Conservation (phyloP, 1,140 invertebrate species). For the Tetramorium alpestre region DNA sequence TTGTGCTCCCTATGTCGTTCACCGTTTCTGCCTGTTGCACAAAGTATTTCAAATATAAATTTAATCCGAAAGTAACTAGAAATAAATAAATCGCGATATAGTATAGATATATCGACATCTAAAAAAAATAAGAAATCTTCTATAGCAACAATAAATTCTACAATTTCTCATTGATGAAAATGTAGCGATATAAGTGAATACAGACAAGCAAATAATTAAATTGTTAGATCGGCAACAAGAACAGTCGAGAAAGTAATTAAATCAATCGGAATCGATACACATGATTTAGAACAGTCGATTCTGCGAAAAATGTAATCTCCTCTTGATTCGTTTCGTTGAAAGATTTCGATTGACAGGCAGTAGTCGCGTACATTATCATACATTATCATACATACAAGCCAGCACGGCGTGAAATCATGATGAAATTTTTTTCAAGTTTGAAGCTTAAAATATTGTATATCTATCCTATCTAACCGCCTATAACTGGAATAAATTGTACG, state of each 20-base stretch:
- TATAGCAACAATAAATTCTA: too few species aligned
- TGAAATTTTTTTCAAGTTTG: not conserved
- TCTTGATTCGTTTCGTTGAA: not conserved
- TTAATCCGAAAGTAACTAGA: not conserved
- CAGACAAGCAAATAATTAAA: too few species aligned
- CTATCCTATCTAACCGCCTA: not conserved
- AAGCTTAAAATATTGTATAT: not conserved
- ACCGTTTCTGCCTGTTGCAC: too few species aligned
- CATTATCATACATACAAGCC: not conserved
- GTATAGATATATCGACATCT: too few species aligned
- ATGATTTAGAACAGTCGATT: not conserved
- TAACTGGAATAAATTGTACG: slow-evolving; percentile 4
- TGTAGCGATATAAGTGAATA: too few species aligned
- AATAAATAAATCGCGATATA: too few species aligned
- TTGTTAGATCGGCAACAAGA: too few species aligned
- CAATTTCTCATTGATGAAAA: too few species aligned
- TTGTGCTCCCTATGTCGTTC: too few species aligned
- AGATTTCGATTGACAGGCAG: not conserved
- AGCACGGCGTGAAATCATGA: not conserved
- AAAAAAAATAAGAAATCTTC: too few species aligned
- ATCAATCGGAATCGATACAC: too few species aligned
- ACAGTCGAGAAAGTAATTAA: too few species aligned
- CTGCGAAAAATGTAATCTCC: not conserved
- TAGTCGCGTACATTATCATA: not conserved
- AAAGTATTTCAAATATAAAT: not conserved